phyloP scores from a whole-genome alignment of 2,797 vertebrate genomes.

The Cercopithecus neglectus region DNA sequence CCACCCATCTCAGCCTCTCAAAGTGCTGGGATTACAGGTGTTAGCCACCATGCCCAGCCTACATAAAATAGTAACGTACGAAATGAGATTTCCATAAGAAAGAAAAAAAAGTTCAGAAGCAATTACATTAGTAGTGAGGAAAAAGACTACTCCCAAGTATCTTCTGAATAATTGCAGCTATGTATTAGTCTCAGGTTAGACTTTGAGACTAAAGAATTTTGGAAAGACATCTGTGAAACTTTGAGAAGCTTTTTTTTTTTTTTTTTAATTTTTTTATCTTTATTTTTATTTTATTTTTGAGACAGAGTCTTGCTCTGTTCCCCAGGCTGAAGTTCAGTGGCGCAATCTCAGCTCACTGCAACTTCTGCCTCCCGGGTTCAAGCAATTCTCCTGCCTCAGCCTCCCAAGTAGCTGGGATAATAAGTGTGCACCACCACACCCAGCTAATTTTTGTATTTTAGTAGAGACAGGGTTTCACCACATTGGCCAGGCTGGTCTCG shows the following conservation, averaged over 20 bases:
- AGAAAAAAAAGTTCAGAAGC: background rate
- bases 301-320: too few species aligned
- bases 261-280: background rate
- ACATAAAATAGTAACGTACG: background rate
- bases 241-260: background rate
- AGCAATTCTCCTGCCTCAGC: too few species aligned
- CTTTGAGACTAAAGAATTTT: conserved; percentile 1
- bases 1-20: too few species aligned
- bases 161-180: background rate
- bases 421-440: too few species aligned
- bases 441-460: too few species aligned
- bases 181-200: background rate
- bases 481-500: too few species aligned
- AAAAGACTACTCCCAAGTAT: background rate
- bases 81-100: background rate
- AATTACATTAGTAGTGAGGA: background rate
- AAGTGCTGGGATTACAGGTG: too few species aligned
- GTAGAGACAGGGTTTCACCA: too few species aligned
- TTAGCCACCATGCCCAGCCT: too few species aligned
- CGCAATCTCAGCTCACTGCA: too few species aligned
- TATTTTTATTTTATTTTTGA: background rate
- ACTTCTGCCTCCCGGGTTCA: too few species aligned
- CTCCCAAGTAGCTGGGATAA: too few species aligned
- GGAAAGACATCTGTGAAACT: background rate
- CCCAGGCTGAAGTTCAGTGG: background rate